A percentile compares a stretch with the other conserved stretches of the same genome.
Evolutionary conservation across 2,113 vertebrate genomes (phyloP).

Genomic region (Odobenus rosmarus): DNA sequence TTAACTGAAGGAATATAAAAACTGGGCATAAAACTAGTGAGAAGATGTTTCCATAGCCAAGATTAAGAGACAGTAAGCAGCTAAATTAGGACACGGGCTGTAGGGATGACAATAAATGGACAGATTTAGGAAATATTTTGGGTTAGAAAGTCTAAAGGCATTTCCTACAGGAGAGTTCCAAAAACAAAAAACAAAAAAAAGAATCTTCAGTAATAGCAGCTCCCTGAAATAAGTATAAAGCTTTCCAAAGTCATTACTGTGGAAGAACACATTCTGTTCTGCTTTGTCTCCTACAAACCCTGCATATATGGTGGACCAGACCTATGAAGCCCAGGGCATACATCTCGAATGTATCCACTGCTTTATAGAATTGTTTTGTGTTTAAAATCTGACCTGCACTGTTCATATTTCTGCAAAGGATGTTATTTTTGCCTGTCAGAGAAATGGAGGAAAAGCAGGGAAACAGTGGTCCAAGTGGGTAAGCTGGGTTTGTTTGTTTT

Average conservation of each 20-base stretch:
- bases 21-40: background rate
- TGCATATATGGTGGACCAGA: background rate
- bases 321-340: accelerated
- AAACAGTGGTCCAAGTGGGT: background rate
- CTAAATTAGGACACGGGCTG: background rate
- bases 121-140: background rate
- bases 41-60: background rate
- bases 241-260: background rate
- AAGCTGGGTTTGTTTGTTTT: background rate
- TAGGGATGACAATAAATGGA: background rate
- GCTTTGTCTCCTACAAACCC: background rate
- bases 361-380: background rate
- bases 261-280: background rate
- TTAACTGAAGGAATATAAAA: background rate
- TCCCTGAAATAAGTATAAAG: background rate
- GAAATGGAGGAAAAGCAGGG: background rate
- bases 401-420: background rate
- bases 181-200: background rate
- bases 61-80: background rate
- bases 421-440: background rate
- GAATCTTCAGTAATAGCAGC: background rate
- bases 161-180: background rate
- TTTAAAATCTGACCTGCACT: background rate
- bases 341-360: background rate
- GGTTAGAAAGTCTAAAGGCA: background rate